phyloP scores from a whole-genome alignment of 2,888 invertebrate genomes.

The Epinotia brunnichana region DNA sequence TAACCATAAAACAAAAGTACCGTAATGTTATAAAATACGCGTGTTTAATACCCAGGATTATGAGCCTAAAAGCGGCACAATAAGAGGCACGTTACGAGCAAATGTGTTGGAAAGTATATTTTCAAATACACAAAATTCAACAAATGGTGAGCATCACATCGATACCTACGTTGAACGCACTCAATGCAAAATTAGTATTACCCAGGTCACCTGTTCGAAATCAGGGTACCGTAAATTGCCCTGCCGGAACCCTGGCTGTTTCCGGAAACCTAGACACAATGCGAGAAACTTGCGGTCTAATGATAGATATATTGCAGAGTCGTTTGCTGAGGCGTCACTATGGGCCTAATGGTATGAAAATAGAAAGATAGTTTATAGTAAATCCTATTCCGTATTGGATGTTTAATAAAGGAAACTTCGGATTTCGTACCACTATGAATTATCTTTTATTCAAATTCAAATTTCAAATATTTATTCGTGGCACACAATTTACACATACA shows the following conservation, averaged over 20 bases:
- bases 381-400: not conserved
- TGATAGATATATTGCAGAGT: constrained; percentile 15
- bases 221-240: constrained; percentile 23
- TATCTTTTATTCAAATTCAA: no score
- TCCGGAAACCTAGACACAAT: constrained; percentile 26
- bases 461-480: no score
- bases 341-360: constrained; percentile 10
- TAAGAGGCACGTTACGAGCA: no score
- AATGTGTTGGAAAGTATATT: no score
- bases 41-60: no score
- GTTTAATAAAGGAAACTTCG: no score
- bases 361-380: not conserved
- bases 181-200: constrained; percentile 3
- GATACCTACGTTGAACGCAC: not conserved
- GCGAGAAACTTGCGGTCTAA: constrained; percentile 20
- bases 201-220: constrained; percentile 19
- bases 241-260: constrained; percentile 18
- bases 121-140: not conserved
- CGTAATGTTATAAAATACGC: no score
- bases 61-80: no score
- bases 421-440: no score
- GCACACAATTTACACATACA: no score
- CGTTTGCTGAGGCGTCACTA: constrained; percentile 20
- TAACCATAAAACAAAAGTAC: no score
- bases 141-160: not conserved